Evolutionary conservation across 2,888 invertebrate genomes (phyloP).

Genomic region (Tryphoninae sp.): DNA sequence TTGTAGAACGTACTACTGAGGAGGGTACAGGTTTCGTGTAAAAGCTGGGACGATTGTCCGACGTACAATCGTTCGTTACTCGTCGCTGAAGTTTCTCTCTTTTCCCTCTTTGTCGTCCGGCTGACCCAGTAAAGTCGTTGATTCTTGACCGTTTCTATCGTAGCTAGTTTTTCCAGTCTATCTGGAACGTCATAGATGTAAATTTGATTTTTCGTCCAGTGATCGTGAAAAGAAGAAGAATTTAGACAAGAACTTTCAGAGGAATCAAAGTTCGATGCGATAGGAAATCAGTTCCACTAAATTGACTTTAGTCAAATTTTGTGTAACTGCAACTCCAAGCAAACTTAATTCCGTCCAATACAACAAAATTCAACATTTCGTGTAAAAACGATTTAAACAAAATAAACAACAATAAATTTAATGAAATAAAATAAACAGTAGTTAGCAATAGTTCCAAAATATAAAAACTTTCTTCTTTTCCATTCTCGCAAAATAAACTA

Average conservation of each 20-base stretch:
- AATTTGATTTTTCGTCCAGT: background rate
- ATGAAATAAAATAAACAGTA: too few species aligned
- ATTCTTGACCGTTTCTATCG: constrained; percentile 15
- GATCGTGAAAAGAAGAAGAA: too few species aligned
- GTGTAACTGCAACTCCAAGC: too few species aligned
- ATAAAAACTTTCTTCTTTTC: background rate
- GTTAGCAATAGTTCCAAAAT: too few species aligned
- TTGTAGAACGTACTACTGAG: background rate
- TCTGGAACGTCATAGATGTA: background rate
- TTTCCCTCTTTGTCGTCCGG: constrained; percentile 8
- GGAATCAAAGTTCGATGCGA: too few species aligned
- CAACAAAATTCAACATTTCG: too few species aligned
- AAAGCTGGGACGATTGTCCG: constrained; percentile 2
- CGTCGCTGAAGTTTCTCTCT: background rate
- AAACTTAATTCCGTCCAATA: too few species aligned
- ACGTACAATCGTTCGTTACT: constrained; percentile 20
- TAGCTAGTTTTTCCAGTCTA: background rate
- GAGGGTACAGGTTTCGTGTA: constrained; percentile 4
- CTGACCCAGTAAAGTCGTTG: constrained; percentile 39
- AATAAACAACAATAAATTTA: too few species aligned
- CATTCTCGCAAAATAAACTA: background rate
- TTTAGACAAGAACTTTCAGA: too few species aligned
- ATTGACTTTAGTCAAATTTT: too few species aligned
- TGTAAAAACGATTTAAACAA: too few species aligned
- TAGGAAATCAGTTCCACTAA: too few species aligned